A percentile compares a stretch with the other conserved stretches of the same genome.
Conservation (phyloP, 2,113 vertebrate genomes). For the Chaetops frenatus region DNA sequence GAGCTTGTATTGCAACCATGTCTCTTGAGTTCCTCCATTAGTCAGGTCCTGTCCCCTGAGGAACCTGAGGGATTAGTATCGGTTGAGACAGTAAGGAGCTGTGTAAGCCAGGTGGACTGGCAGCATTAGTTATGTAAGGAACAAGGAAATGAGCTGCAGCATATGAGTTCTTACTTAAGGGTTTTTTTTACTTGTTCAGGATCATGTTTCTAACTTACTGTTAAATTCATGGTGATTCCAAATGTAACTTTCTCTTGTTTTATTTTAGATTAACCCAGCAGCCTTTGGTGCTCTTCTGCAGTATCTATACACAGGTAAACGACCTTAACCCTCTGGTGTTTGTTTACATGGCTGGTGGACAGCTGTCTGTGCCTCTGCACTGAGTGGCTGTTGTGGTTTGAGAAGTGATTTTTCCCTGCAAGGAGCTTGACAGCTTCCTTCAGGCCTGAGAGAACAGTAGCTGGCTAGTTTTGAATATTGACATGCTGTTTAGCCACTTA, state of each 20-base stretch:
- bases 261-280: slow-evolving; percentile 87
- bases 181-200: neutral
- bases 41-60: neutral
- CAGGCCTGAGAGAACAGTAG: too few species aligned
- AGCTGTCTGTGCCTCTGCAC: neutral
- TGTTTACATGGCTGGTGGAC: neutral
- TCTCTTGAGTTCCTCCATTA: neutral
- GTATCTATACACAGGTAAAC: slow-evolving; percentile 92
- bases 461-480: too few species aligned
- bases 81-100: neutral
- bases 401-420: too few species aligned
- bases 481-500: too few species aligned
- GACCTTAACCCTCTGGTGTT: neutral
- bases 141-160: neutral
- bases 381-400: neutral
- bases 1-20: neutral
- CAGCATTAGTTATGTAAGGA: neutral
- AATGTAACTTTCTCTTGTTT: neutral
- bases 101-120: neutral
- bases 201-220: neutral
- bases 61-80: neutral
- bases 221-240: neutral
- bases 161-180: neutral
- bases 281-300: slow-evolving; percentile 90
- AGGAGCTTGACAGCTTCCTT: too few species aligned